Conservation (phyloP, 2,797 vertebrate species). For the Apogon talboti region DNA sequence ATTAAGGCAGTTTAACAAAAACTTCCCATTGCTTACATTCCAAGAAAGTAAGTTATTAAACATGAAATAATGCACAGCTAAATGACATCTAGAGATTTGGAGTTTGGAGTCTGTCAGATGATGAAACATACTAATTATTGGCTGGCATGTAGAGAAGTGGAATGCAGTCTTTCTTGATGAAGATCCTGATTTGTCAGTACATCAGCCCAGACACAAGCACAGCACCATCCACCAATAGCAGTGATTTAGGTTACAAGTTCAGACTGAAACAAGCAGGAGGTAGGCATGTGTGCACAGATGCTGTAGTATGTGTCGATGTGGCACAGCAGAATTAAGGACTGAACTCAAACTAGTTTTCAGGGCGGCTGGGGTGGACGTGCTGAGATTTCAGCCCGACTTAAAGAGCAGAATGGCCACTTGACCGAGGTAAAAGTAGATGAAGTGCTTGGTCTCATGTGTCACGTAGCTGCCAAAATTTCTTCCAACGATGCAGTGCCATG, state of each 20-base stretch:
- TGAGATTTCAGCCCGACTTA: slow-evolving; percentile 91
- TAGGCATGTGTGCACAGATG: slow-evolving; percentile 57
- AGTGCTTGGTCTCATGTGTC: slow-evolving; percentile 98
- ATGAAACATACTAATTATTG: slow-evolving; percentile 22
- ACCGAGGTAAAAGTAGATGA: slow-evolving; percentile 99
- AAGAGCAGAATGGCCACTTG: slow-evolving; percentile 98
- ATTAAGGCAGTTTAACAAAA: slow-evolving; percentile 86
- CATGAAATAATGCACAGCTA: slow-evolving; percentile 91
- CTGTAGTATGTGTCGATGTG: slow-evolving; percentile 42
- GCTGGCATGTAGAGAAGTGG: slow-evolving; percentile 32
- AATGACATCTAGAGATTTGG: slow-evolving; percentile 37
- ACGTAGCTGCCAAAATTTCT: slow-evolving; percentile 98
- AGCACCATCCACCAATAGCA: slow-evolving; percentile 64
- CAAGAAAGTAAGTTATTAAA: slow-evolving; percentile 91
- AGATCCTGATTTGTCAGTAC: slow-evolving; percentile 82
- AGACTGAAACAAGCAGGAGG: slow-evolving; percentile 51
- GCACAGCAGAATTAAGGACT: slow-evolving; percentile 38
- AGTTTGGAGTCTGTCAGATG: slow-evolving; percentile 25
- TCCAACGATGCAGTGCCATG: slow-evolving; percentile 98
- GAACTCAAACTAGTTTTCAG: slow-evolving; percentile 52
- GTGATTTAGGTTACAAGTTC: slow-evolving; percentile 32
- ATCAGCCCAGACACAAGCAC: slow-evolving; percentile 85
- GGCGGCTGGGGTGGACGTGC: not conserved
- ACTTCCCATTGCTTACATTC: slow-evolving; percentile 81
- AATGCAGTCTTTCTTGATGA: slow-evolving; percentile 35